Evolutionary conservation across 2,797 vertebrate genomes (phyloP), one percentile per base, ranked within the genome.

Genomic region (Philypnodon macrostomus): DNA sequence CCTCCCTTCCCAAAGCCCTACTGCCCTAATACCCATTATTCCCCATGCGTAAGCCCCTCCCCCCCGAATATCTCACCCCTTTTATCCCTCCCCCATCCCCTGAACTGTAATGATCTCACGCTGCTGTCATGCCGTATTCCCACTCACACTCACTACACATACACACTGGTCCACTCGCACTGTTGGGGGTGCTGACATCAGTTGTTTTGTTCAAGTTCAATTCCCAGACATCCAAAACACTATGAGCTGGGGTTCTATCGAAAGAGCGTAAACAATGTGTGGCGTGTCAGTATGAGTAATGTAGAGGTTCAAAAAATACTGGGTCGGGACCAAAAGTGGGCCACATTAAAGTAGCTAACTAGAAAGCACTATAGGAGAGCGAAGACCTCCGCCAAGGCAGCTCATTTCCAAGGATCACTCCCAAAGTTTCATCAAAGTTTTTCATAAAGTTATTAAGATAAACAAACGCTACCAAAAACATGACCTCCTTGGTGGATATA

Each of bases 111-210:
- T 83, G 81, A 83, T 84, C 74, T 80, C 80, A 82, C 75, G 69
- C 78, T 83, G 86, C 82, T 87, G 88, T 88, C 88, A 81, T 63
- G 70, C 67, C 68, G 49, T 79, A 71, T 78, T 73, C 77, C 80
- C 77, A 75, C 70, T 73, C 78, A 75, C 78, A 39, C 48, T 49
- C 52, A 14, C 48, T 19, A 5, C 42, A 52, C 51, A 50, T 4
- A 38, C 58, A 55, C 41, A 34, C 42, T 23, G 23, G 23, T 46
- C 57, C 19, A 55, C 17, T 47, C 44, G 37, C 55, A 45, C 32
- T 64, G 62, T 19, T 50, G 55, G 38, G 53, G 69, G 36, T 3
- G 3, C 52, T 81, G 70, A 84, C 79, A 81, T 81, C 61, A 79
- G 49, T 68, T 75, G 64, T 77, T 77, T 75, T 66, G 57, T 63